Base-by-base conservation (phyloP, 2,113 vertebrate species). In the Xiphorhynchus elegans region DNA sequence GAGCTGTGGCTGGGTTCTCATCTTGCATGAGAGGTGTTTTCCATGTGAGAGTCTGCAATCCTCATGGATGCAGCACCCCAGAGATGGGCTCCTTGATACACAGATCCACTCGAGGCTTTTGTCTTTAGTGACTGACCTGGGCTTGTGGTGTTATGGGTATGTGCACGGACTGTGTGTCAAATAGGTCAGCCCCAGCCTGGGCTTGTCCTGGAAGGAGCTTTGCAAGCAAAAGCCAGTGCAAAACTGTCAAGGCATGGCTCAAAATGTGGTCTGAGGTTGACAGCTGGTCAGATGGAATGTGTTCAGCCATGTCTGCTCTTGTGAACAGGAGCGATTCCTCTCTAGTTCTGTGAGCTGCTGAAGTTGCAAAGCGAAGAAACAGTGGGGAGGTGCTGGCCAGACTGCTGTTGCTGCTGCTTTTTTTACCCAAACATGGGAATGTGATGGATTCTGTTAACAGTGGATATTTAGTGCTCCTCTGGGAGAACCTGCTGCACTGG, bases 71-170 rank as follows among this genome's bases (percentile, higher is more conserved):
- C 60, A 78, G 78, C 77, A 59, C 33, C 17, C 17, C 35, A 56
- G 42, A 26, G n/a, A 47, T 28, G 46, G 6, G 17, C 11, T 23
- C 39, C 42, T 62, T 75, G 44, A 49, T 63, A 6, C 17, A 2
- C 37, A 56, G 19, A 37, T 77, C 37, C 1, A 0, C n/a, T 55
- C 21, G 0, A 3, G 10, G 18, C 9, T 11, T 0, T 0, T 20
- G 12, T 26, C 53, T 62, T 80, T 23, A 49, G 60, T 49, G 46
- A 28, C 42, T 66, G 69, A 64, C 29, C 17, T 50, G 23, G 33
- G 11, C 53, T 31, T 20, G 23, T 35, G 50, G 8, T 53, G 28
- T 24, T 58, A 55, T 3, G 58, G 87, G 21, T 53, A 10, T 17
- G 24, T 12, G 9, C 21, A 4, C 0, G 0, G 47, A 31, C 29